Evolutionary conservation across 2,797 vertebrate species (phyloP).

Genomic region (Nannoperca obscura): DNA sequence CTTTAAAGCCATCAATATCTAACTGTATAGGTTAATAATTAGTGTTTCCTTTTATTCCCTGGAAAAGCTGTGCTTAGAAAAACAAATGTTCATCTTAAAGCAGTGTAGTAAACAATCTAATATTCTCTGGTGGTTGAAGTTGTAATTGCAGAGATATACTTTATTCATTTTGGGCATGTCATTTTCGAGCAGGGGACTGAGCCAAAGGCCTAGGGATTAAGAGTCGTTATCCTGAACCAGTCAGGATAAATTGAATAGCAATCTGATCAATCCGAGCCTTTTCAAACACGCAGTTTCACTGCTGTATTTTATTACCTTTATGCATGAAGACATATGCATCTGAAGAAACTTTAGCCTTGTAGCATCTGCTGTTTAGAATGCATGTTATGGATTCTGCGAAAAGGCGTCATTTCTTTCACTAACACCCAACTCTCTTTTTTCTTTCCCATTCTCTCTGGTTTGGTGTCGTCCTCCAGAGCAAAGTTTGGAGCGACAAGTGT

Average conservation of each 20-base stretch:
- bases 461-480: constrained; percentile 85
- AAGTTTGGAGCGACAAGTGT: constrained; percentile 94
- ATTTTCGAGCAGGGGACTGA: too few species aligned
- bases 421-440: neutral
- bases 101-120: neutral
- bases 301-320: neutral
- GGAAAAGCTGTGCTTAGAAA: neutral
- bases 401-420: neutral
- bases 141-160: too few species aligned
- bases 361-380: constrained; percentile 11
- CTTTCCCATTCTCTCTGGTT: neutral
- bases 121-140: neutral
- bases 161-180: too few species aligned
- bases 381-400: constrained; percentile 5
- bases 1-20: neutral
- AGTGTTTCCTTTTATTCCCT: neutral
- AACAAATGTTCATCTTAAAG: neutral
- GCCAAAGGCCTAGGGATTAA: too few species aligned
- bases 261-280: neutral
- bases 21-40: neutral
- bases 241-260: neutral
- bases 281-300: neutral
- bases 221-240: neutral
- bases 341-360: neutral
- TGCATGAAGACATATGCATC: neutral